Percentiles rank a stretch among this genome's conserved stretches.
Conservation (phyloP, 2,113 vertebrate genomes). For the Rhynchopsitta pachyrhyncha region DNA sequence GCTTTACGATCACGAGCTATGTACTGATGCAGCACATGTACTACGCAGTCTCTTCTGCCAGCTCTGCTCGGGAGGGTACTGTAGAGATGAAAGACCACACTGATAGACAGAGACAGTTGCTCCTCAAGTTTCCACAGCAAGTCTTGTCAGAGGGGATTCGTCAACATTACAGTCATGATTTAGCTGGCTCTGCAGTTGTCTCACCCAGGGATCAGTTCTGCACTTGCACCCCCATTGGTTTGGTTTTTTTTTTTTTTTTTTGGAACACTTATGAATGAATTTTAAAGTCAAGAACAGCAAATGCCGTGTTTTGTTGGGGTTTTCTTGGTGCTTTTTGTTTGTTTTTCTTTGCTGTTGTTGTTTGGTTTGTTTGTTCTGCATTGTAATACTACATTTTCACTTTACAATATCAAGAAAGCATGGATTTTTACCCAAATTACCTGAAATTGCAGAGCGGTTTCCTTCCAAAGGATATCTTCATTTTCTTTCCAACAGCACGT, state of each 20-base stretch:
- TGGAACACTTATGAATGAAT: neutral
- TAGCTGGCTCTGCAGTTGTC: neutral
- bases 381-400: neutral
- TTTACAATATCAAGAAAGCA: neutral
- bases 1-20: neutral
- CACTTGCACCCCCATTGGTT: neutral
- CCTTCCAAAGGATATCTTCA: neutral
- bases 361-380: neutral
- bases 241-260: neutral
- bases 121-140: neutral
- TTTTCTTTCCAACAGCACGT: neutral
- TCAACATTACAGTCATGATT: neutral
- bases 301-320: neutral
- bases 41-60: neutral
- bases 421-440: neutral
- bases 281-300: neutral
- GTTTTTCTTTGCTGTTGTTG: neutral
- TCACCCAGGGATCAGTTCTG: neutral
- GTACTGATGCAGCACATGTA: neutral
- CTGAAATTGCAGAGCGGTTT: neutral
- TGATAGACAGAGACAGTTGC: slow-evolving; percentile 11
- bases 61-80: neutral
- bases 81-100: neutral
- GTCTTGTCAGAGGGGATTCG: neutral
- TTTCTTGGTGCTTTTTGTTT: neutral